A percentile compares a stretch with the other conserved stretches of the same genome.
phyloP scores from a whole-genome alignment of 2,113 vertebrate genomes.

The Balaenoptera acutorostrata region DNA sequence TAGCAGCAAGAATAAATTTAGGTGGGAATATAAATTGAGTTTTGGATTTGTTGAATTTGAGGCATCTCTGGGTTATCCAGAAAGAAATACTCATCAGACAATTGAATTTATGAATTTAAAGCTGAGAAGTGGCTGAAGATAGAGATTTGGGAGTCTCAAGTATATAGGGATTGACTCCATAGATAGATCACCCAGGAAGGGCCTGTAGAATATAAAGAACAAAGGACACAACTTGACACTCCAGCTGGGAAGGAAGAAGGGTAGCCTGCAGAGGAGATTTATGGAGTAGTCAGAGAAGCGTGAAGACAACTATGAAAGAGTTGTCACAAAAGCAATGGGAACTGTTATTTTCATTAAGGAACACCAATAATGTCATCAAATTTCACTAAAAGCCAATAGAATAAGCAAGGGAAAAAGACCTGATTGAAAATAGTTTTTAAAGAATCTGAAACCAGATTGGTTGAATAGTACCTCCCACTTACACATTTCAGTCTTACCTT shows the following conservation, averaged over 20 bases:
- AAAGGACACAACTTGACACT: not conserved
- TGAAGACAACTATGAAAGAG: not conserved
- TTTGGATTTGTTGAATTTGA: constrained; percentile 23
- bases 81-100: not conserved
- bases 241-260: not conserved
- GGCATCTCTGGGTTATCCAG: not conserved
- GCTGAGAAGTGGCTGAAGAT: not conserved
- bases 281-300: not conserved
- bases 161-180: not conserved
- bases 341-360: not conserved
- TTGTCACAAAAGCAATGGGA: not conserved
- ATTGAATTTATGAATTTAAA: not conserved
- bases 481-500: not conserved
- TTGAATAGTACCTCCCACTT: not conserved
- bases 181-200: not conserved
- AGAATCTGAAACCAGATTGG: not conserved
- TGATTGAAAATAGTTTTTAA: not conserved
- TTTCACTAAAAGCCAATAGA: not conserved
- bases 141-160: not conserved
- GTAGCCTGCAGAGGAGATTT: not conserved
- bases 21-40: not conserved
- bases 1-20: not conserved
- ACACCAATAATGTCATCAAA: not conserved
- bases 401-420: not conserved
- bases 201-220: not conserved